Percentiles rank a stretch among this genome's conserved stretches.
Evolutionary conservation across 53 echinoderm and acorn worm species (phyloP).

Genomic region (Arbacia lixula): DNA sequence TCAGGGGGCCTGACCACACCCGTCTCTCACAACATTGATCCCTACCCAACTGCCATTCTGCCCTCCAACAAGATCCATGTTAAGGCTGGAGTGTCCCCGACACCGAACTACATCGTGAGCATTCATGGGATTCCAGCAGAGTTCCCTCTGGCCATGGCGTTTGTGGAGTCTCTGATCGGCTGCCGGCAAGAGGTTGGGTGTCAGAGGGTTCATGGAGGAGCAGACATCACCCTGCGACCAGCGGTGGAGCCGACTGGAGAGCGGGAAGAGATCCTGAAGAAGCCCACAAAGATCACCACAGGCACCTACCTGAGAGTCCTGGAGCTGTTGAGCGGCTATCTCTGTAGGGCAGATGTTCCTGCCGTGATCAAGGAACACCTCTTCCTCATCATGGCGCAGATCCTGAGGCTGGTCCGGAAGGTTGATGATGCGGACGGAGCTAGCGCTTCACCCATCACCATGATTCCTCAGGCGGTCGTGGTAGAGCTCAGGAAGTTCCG

Average conservation of each 20-base stretch:
- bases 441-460: constrained; percentile 64
- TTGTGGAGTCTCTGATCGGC: constrained; percentile 78
- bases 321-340: constrained; percentile 75
- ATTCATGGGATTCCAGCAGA: constrained; percentile 81
- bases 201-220: constrained; percentile 51
- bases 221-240: constrained; percentile 58
- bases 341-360: constrained; percentile 63
- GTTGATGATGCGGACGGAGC: constrained; percentile 60
- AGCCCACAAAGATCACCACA: constrained; percentile 62
- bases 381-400: constrained; percentile 82
- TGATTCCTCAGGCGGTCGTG: constrained; percentile 66
- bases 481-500: constrained; percentile 71
- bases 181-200: constrained; percentile 59
- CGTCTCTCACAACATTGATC: constrained; percentile 71
- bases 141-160: constrained; percentile 82
- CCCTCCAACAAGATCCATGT: constrained; percentile 82
- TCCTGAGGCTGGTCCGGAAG: constrained; percentile 72
- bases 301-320: constrained; percentile 58
- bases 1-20: constrained; percentile 79
- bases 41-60: constrained; percentile 74
- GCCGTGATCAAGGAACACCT: constrained; percentile 82
- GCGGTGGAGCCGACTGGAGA: constrained; percentile 53
- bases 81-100: constrained; percentile 76
- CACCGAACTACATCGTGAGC: constrained; percentile 67
- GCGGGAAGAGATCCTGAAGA: constrained; percentile 72